Percentiles rank a stretch among this genome's conserved stretches.
Conservation (phyloP, 64 coral and sea anemone species). For the Dendrophyllia cribrosa region DNA sequence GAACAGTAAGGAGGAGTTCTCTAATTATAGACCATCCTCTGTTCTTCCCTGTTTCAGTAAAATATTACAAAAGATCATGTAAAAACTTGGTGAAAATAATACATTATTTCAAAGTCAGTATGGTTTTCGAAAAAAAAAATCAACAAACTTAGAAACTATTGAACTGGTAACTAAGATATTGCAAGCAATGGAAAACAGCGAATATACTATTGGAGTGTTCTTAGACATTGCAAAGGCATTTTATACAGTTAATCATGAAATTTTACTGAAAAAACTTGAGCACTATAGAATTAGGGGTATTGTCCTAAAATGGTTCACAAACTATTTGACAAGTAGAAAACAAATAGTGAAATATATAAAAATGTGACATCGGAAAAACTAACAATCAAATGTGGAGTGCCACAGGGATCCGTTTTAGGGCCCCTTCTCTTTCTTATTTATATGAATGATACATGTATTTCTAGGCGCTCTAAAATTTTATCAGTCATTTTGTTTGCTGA, state of each 20-base stretch:
- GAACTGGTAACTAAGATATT: background rate
- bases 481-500: background rate
- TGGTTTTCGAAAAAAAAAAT: background rate
- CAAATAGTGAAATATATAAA: slow-evolving; percentile 6
- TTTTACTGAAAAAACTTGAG: background rate
- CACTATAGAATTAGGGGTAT: background rate
- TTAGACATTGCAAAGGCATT: background rate
- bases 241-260: background rate
- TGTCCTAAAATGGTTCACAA: background rate
- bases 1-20: no score
- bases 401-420: background rate
- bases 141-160: background rate
- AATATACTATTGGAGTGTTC: background rate
- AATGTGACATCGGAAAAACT: background rate
- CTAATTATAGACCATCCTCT: no score
- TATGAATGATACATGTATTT: slow-evolving; percentile 6
- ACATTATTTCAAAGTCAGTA: background rate
- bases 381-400: slow-evolving; percentile 2
- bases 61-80: no score
- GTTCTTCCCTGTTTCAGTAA: no score
- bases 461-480: background rate
- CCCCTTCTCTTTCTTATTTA: slow-evolving; percentile 7
- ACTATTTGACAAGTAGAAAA: background rate
- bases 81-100: no score
- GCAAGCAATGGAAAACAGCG: background rate